Evolutionary conservation across 2,888 invertebrate species (phyloP).

Genomic region (Emmelina monodactyla): DNA sequence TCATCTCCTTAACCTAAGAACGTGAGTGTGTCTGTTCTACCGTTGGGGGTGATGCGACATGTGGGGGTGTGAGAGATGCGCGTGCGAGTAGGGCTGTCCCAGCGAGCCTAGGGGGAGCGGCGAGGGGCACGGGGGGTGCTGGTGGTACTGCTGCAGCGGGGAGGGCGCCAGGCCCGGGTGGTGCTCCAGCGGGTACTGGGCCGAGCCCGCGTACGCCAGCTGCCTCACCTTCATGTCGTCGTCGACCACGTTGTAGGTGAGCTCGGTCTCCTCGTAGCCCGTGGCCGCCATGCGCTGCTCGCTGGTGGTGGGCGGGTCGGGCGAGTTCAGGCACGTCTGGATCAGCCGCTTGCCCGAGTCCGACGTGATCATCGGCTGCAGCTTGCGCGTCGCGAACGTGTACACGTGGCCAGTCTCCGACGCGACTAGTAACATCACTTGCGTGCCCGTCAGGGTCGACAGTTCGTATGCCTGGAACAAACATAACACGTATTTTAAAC

Average conservation of each 20-base stretch:
- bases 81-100: conserved; percentile 59
- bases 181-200: conserved; percentile 75
- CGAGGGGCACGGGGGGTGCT: conserved; percentile 78
- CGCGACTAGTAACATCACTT: conserved; percentile 99
- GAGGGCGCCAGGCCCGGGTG: conserved; percentile 71
- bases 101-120: conserved; percentile 71
- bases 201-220: conserved; percentile 85
- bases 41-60: conserved; percentile 84
- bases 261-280: conserved; percentile 98
- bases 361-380: conserved; percentile 99
- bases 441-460: conserved; percentile 98
- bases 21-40: conserved; percentile 66
- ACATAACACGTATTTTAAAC: conserved; percentile 21
- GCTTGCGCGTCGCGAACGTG: conserved; percentile 97
- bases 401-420: conserved; percentile 99
- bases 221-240: conserved; percentile 98
- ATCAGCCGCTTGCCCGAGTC: conserved; percentile 97
- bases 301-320: conserved; percentile 85
- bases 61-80: conserved; percentile 71
- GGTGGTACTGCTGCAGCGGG: conserved; percentile 74
- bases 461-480: conserved; percentile 93
- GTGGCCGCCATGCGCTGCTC: conserved; percentile 98
- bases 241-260: conserved; percentile 95
- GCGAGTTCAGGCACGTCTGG: conserved; percentile 98
- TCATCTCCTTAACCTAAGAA: conserved; percentile 39